phyloP scores from a whole-genome alignment of 2,113 vertebrate species.

The Pelusios castaneus region DNA sequence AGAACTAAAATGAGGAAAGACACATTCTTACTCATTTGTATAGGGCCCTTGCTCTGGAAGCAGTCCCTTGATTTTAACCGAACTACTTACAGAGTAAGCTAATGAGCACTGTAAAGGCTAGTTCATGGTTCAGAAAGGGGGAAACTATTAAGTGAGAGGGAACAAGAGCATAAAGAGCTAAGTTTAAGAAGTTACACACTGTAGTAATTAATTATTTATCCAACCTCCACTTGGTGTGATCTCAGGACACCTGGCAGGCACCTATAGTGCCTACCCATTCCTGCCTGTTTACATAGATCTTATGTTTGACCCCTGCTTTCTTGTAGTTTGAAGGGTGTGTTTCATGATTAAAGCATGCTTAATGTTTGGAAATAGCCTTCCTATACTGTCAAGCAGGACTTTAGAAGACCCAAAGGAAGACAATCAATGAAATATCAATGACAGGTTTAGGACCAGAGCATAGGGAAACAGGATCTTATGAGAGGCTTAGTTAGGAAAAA shows the following conservation, averaged over 20 bases:
- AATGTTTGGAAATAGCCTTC: background rate
- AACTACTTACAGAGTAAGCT: background rate
- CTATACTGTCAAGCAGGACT: background rate
- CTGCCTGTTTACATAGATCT: background rate
- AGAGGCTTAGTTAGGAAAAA: background rate
- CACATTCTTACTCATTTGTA: background rate
- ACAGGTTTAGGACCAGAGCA: background rate
- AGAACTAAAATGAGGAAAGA: background rate
- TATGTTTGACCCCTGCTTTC: background rate
- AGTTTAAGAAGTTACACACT: slow-evolving; percentile 12
- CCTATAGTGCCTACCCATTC: background rate
- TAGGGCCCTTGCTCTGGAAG: slow-evolving; percentile 5
- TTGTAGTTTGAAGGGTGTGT: background rate
- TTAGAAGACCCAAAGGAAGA: background rate
- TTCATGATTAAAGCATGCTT: background rate
- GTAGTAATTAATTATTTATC: slow-evolving; percentile 44
- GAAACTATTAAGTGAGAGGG: slow-evolving; percentile 31
- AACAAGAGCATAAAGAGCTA: slow-evolving; percentile 32
- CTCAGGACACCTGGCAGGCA: slow-evolving; percentile 40
- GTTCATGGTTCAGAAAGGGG: background rate
- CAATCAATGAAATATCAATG: background rate
- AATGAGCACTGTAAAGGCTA: too few species aligned
- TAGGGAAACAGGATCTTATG: background rate
- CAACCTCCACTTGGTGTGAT: slow-evolving; percentile 12
- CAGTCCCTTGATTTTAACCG: background rate